These are phyloP conservation scores for Dinocampus coccinellae DNA, from an alignment of 2,888 invertebrate genomes.

Conservation along the genomic window DNA sequence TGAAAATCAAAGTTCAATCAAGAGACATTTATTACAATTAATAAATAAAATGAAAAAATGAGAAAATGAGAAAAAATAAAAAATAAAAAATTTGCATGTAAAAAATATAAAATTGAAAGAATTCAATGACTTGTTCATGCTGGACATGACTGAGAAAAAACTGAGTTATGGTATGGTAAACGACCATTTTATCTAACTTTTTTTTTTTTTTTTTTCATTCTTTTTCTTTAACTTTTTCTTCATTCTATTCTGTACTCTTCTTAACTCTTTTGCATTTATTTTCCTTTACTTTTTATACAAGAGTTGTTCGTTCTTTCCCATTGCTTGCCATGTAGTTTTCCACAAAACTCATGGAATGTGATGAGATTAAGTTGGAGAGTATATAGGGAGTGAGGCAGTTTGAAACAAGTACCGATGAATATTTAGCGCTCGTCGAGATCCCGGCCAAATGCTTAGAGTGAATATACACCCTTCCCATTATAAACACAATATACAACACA, in stretches of 20 bases:
- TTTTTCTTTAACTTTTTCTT: neutral
- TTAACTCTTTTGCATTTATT: neutral
- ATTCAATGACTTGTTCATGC: neutral
- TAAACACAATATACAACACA: neutral
- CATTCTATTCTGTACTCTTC: neutral
- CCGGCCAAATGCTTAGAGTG: neutral
- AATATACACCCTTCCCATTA: neutral
- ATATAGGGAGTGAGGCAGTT: conserved; percentile 6
- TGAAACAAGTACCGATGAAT: conserved; percentile 31
- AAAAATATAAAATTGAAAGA: neutral
- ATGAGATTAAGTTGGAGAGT: neutral
- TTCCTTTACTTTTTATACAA: neutral
- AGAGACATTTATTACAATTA: neutral
- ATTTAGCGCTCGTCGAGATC: conserved; percentile 22
- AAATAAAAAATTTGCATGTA: too few species aligned
- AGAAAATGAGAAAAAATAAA: neutral
- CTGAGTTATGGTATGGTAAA: conserved; percentile 15
- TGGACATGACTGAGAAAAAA: neutral
- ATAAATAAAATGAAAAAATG: neutral
- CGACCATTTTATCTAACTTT: conserved; percentile 20
- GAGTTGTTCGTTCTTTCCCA: conserved; percentile 13
- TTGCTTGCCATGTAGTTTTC: neutral
- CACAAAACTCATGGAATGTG: conserved; percentile 3
- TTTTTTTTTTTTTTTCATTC: neutral
- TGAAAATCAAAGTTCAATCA: neutral